These are phyloP conservation scores for Litocranius walleri DNA, from an alignment of 2,113 vertebrate species.

Conservation along the genomic window DNA sequence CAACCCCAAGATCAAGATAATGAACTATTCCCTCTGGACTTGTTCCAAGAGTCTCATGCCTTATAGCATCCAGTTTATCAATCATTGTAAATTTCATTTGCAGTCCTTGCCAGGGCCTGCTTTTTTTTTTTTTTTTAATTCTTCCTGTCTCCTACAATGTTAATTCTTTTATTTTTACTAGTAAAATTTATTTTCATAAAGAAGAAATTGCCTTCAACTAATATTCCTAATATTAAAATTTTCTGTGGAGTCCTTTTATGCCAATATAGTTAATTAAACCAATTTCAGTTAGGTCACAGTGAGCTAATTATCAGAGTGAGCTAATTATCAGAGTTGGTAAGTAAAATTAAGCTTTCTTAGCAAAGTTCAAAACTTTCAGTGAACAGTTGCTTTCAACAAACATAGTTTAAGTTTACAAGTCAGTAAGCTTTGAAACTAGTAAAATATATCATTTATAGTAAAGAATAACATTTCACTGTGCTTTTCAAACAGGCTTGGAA, in stretches of 20 bases:
- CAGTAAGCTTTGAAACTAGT: neutral
- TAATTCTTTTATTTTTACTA: slow-evolving; percentile 19
- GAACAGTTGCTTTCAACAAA: neutral
- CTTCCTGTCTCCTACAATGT: no score
- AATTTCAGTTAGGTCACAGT: neutral
- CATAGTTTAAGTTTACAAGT: neutral
- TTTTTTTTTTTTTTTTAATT: no score
- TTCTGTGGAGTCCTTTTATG: neutral
- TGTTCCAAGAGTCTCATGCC: no score
- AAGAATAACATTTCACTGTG: neutral
- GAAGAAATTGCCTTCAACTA: neutral
- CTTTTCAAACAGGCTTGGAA: neutral
- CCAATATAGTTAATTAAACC: neutral
- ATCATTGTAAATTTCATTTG: no score
- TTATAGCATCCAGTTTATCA: no score
- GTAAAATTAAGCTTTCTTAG: neutral
- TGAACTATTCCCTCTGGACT: no score
- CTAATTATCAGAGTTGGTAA: neutral
- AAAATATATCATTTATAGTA: neutral
- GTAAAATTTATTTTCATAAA: neutral
- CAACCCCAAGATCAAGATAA: no score
- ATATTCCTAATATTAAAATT: neutral
- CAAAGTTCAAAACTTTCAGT: slow-evolving; percentile 8
- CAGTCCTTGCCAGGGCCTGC: no score
- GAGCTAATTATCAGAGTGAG: neutral